phyloP scores from a whole-genome alignment of 2,797 vertebrate genomes.

The Triplophysa yarkandensis region DNA sequence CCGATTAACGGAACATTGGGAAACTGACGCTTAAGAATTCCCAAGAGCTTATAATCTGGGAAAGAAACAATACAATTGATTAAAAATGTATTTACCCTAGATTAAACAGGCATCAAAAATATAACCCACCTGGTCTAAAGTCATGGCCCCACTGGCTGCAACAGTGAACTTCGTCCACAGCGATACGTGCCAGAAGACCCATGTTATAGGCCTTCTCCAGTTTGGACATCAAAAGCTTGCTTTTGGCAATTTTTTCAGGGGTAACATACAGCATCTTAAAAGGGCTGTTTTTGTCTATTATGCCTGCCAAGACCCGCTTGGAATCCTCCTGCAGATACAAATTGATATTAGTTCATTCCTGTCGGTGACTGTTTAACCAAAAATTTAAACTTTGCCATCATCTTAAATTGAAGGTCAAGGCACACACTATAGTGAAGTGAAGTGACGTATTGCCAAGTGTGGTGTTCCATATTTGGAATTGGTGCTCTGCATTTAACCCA shows the following conservation, averaged over 20 bases:
- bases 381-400: no score
- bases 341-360: not conserved
- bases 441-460: no score
- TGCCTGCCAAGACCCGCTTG: slow-evolving; percentile 83
- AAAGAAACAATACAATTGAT: not conserved
- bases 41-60: slow-evolving; percentile 94
- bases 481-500: no score
- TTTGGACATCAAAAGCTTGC: slow-evolving; percentile 95
- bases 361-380: not conserved
- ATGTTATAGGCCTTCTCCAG: slow-evolving; percentile 92
- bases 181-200: slow-evolving; percentile 79
- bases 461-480: no score
- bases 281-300: slow-evolving; percentile 76
- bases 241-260: slow-evolving; percentile 96
- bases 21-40: slow-evolving; percentile 96
- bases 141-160: slow-evolving; percentile 99
- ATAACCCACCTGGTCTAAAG: slow-evolving; percentile 88
- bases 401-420: no score
- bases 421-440: no score
- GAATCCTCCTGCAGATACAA: slow-evolving; percentile 79
- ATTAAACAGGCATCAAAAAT: not conserved
- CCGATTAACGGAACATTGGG: slow-evolving; percentile 85
- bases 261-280: slow-evolving; percentile 96
- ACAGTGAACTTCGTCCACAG: slow-evolving; percentile 97
- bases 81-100: not conserved